Evolutionary conservation across 2,888 invertebrate species (phyloP).

Genomic region (Thecophora atra): DNA sequence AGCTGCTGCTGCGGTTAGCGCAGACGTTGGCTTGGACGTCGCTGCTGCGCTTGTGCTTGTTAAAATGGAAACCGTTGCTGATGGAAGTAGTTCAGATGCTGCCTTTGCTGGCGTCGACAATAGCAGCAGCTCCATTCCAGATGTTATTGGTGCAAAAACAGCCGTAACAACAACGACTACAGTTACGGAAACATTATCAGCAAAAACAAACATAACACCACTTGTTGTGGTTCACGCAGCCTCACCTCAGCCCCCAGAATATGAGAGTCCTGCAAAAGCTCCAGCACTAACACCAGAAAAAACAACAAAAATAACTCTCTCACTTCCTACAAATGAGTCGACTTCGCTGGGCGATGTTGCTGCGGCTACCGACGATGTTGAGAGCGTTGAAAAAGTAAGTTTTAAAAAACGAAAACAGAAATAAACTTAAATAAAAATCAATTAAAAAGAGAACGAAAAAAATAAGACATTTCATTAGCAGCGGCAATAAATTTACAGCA

Average conservation of each 20-base stretch:
- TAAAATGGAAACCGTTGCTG: conserved; percentile 32
- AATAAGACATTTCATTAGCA: too few species aligned
- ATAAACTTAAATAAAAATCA: background rate
- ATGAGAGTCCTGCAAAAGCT: background rate
- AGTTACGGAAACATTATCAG: conserved; percentile 1
- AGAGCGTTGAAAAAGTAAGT: background rate
- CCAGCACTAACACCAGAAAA: conserved; percentile 18
- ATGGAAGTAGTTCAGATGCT: conserved; percentile 14
- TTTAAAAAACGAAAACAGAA: background rate
- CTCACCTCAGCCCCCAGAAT: background rate
- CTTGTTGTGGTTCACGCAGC: background rate
- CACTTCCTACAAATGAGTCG: conserved; percentile 18
- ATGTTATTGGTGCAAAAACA: background rate
- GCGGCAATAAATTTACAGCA: too few species aligned
- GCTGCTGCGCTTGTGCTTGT: conserved; percentile 32
- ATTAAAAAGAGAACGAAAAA: too few species aligned
- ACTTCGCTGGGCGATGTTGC: conserved; percentile 11
- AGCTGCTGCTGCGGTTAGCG: background rate
- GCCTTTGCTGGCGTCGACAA: conserved; percentile 28
- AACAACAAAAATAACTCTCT: conserved; percentile 3
- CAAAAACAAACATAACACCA: conserved; percentile 11
- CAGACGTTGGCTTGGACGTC: conserved; percentile 26
- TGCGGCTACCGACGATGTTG: conserved; percentile 21
- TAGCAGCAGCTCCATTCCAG: background rate
- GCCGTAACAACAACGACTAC: background rate